Evolutionary conservation across 1,140 invertebrate genomes (phyloP).

Genomic region (Pseudomyrmex sp.): DNA sequence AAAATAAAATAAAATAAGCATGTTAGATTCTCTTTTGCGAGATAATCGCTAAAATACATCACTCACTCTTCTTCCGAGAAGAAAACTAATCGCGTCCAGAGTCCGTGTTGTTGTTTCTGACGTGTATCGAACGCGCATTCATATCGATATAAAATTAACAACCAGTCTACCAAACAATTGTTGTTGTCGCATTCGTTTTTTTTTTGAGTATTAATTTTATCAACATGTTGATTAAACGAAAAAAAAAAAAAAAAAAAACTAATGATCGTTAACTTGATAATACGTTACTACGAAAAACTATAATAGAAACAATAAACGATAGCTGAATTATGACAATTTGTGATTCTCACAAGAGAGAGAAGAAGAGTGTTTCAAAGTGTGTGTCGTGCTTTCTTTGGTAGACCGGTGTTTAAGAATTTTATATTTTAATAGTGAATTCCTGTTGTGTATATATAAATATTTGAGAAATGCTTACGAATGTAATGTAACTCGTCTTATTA

Average conservation of each 20-base stretch:
- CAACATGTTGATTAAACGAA: neutral
- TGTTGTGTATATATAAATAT: neutral
- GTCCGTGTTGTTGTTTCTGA: slow-evolving; percentile 27
- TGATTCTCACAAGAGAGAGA: neutral
- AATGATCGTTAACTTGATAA: neutral
- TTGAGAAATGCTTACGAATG: neutral
- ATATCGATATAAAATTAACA: slow-evolving; percentile 16
- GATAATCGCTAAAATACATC: neutral
- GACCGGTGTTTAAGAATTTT: slow-evolving; percentile 33
- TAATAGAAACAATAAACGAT: neutral
- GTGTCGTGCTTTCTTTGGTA: neutral
- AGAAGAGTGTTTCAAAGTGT: neutral
- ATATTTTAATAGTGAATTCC: slow-evolving; percentile 20
- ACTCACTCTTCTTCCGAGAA: slow-evolving; percentile 9
- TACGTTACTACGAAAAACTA: neutral
- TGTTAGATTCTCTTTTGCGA: slow-evolving; percentile 4
- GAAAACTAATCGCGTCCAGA: slow-evolving; percentile 9
- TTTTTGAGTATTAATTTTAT: slow-evolving; percentile 9
- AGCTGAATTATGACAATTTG: neutral
- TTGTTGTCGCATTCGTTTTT: slow-evolving; percentile 13
- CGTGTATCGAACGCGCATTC: slow-evolving; percentile 16
- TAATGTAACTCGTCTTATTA: slow-evolving; percentile 13
- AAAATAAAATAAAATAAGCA: neutral
- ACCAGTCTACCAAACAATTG: slow-evolving; percentile 5
- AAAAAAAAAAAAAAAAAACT: neutral